Evolutionary conservation across 2,113 vertebrate genomes (phyloP).

Genomic region (Petaurus breviceps): DNA sequence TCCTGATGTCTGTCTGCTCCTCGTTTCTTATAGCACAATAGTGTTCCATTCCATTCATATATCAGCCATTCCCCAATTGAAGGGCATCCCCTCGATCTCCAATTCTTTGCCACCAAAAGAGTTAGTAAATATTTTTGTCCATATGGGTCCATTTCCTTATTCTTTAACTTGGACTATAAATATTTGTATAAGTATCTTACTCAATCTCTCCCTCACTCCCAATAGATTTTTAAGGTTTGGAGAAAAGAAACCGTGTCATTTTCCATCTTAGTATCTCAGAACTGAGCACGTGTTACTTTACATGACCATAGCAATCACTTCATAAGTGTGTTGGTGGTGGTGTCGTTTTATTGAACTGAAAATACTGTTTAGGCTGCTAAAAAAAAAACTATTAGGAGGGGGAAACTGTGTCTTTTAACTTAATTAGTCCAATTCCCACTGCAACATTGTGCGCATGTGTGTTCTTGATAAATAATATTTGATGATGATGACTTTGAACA

Average conservation of each 20-base stretch:
- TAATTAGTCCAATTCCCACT: not conserved
- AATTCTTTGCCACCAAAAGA: too few relatives aligned
- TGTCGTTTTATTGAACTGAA: not conserved
- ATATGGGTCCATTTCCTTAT: too few relatives aligned
- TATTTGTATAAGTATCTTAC: not conserved
- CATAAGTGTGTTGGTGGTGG: not conserved
- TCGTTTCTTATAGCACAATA: too few relatives aligned
- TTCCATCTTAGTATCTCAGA: not conserved
- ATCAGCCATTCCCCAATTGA: too few relatives aligned
- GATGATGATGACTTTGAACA: constrained; percentile 7
- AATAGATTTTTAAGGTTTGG: not conserved
- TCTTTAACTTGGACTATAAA: not conserved
- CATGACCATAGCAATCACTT: not conserved
- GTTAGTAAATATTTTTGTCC: too few relatives aligned
- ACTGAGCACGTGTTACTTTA: not conserved
- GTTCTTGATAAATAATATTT: constrained; percentile 31
- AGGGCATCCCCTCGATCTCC: too few relatives aligned
- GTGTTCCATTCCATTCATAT: too few relatives aligned
- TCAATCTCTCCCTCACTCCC: not conserved
- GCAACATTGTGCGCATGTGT: not conserved
- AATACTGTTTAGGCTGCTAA: constrained; percentile 3
- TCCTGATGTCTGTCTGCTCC: too few relatives aligned
- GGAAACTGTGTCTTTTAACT: constrained; percentile 2
- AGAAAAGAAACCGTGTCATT: not conserved
- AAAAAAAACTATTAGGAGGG: not conserved